These are phyloP conservation scores for Papilio elwesi DNA, from an alignment of 2,888 invertebrate genomes.

Conservation along the genomic window DNA sequence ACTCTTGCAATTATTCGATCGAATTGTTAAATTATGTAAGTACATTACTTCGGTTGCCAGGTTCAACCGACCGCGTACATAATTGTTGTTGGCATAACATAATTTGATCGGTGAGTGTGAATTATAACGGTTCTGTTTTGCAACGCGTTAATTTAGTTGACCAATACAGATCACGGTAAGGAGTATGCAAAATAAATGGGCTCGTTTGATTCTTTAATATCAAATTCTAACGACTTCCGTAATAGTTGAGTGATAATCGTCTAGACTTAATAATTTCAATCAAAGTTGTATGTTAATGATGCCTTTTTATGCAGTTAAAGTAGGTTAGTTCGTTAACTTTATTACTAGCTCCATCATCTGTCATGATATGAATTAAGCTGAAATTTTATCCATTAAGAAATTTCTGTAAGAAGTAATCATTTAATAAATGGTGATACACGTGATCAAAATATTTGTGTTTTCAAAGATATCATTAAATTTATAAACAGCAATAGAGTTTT, in stretches of 20 bases:
- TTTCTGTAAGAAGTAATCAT: too few species aligned
- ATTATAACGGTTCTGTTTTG: constrained; percentile 27
- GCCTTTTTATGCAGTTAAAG: not conserved
- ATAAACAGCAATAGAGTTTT: too few species aligned
- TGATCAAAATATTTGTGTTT: too few species aligned
- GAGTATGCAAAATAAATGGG: not conserved
- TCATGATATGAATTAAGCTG: not conserved
- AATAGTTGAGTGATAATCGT: not conserved
- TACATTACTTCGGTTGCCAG: constrained; percentile 35
- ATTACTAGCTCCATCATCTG: not conserved
- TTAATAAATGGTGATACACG: too few species aligned
- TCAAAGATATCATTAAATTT: too few species aligned
- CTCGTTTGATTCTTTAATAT: constrained; percentile 11
- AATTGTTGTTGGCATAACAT: constrained; percentile 43
- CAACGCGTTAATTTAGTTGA: constrained; percentile 1
- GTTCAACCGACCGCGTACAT: constrained; percentile 46
- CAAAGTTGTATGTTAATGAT: constrained; percentile 5
- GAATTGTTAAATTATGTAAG: constrained; percentile 43
- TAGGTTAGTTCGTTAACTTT: constrained; percentile 7
- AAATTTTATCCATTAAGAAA: too few species aligned
- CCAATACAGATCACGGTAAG: constrained; percentile 8
- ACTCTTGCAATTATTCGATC: constrained; percentile 38
- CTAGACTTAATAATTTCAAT: constrained; percentile 16
- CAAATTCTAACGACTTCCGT: constrained; percentile 19
- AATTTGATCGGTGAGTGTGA: constrained; percentile 35